Evolutionary conservation across 2,113 vertebrate species (phyloP).

Genomic region (Phoenicopterus ruber): DNA sequence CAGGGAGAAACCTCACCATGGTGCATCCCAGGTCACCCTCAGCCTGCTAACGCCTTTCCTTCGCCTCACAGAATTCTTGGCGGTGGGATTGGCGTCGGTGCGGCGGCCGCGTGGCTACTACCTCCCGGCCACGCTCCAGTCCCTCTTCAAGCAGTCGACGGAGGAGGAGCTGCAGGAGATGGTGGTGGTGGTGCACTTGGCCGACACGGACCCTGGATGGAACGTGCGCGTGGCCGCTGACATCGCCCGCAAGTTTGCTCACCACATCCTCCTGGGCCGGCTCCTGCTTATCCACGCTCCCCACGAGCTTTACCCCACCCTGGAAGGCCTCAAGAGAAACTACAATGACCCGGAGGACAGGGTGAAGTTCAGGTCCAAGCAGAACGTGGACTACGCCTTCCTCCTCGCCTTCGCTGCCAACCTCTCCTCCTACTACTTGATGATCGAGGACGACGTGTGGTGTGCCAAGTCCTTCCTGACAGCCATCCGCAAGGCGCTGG

Average conservation of each 20-base stretch:
- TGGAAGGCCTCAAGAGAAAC: slow-evolving; percentile 76
- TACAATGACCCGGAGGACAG: slow-evolving; percentile 72
- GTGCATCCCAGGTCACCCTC: background rate
- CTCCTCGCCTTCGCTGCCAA: slow-evolving; percentile 79
- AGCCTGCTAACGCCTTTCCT: background rate
- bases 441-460: slow-evolving; percentile 81
- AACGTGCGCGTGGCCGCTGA: background rate
- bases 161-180: slow-evolving; percentile 76
- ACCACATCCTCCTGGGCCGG: slow-evolving; percentile 65
- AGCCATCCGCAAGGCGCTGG: slow-evolving; percentile 66
- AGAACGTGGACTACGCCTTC: slow-evolving; percentile 84
- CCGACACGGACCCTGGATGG: slow-evolving; percentile 71
- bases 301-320: slow-evolving; percentile 61
- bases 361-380: slow-evolving; percentile 82
- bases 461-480: slow-evolving; percentile 76
- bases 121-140: slow-evolving; percentile 77
- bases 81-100: slow-evolving; percentile 76
- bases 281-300: slow-evolving; percentile 78
- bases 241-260: slow-evolving; percentile 63
- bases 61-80: slow-evolving; percentile 74
- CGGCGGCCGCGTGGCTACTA: slow-evolving; percentile 67
- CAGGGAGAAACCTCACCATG: background rate
- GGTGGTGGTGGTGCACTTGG: slow-evolving; percentile 85
- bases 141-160: slow-evolving; percentile 80
- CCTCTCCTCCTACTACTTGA: slow-evolving; percentile 83